phyloP scores from a whole-genome alignment of 2,797 vertebrate species.

The Toxotes lorentzi region DNA sequence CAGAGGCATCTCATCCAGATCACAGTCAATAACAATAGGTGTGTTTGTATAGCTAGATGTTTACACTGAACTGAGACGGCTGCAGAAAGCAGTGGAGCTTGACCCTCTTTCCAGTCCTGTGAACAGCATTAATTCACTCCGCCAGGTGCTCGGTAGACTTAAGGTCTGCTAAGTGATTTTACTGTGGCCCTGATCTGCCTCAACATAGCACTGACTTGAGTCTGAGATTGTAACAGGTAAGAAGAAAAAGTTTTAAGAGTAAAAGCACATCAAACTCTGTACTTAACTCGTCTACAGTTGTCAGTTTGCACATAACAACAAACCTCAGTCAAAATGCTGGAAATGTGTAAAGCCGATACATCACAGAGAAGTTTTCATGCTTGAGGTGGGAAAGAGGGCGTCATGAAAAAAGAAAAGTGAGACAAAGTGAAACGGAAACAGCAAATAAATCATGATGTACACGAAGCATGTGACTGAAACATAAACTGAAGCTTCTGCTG shows the following conservation, averaged over 20 bases:
- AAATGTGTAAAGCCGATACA: too few species aligned
- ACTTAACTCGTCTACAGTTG: too few species aligned
- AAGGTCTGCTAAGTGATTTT: constrained; percentile 30
- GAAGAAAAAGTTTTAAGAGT: background rate
- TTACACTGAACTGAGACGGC: constrained; percentile 46
- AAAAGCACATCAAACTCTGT: too few species aligned
- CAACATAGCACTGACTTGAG: background rate
- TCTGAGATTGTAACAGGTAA: background rate
- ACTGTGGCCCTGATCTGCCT: background rate
- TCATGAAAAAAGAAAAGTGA: background rate
- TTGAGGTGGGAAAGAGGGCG: too few species aligned
- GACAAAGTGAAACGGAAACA: background rate
- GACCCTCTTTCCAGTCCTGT: constrained; percentile 72
- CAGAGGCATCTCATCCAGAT: constrained; percentile 36
- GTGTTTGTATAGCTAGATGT: constrained; percentile 62
- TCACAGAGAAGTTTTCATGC: too few species aligned
- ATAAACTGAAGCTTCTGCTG: too few species aligned
- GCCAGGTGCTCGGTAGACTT: constrained; percentile 55
- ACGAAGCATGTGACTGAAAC: too few species aligned
- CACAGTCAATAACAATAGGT: constrained; percentile 55
- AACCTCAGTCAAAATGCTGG: too few species aligned
- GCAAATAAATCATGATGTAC: background rate
- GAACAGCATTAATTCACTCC: constrained; percentile 54
- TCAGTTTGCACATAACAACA: too few species aligned
- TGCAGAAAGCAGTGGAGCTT: constrained; percentile 50